Base-by-base conservation (phyloP, 2,797 vertebrate species). In the Pipistrellus pipistrellus region DNA sequence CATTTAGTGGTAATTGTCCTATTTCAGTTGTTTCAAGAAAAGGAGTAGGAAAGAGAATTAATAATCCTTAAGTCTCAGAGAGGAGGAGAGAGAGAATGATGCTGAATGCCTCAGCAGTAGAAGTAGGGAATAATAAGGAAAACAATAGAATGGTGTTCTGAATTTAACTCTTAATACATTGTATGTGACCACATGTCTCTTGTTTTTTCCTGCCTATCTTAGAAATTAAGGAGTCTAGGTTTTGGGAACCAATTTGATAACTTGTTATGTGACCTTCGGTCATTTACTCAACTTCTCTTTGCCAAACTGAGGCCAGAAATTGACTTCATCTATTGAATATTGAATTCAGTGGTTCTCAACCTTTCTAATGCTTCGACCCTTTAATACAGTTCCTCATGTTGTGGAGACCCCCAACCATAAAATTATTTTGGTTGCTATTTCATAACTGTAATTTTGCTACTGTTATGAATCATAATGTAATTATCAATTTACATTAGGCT, bases 11-110 rank as follows among this genome's bases (percentile, higher is more conserved):
- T 53, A 68, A 17, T 84, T 51, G 17, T 77, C 93, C 13, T 86
- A 55, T 66, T 91, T 94, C 7, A 76, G 3, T 76, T 88, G 41
- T 94, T 95, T 92, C 41, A 85, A 94, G 64, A 85, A 94, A 82
- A 94, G 18, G 23, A 87, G 6, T 83, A 25, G 53, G 8, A 51
- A 84, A 73, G 72, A 90, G 46, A 14, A 77, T 83, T 76, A 68
- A 95, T 92, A 84, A 46, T 77, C 48, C 15, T 83, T 86, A 15
- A 75, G 30, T 5, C 30, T 68, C 20, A 46, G 41, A n/a, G 32
- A n/a, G 57, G 41, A 32, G 17, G 27, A 6, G 30, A n/a, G 46
- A 44, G 72, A 62, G 48, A 75, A 30, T 27, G 51, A 55, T 6
- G 20, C 1, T 38, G 21, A 91, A 20, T 53, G 13, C 75, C 62